These are phyloP conservation scores for Botrylloides violaceus DNA, from an alignment of 23 tunicate species.

Conservation along the genomic window DNA sequence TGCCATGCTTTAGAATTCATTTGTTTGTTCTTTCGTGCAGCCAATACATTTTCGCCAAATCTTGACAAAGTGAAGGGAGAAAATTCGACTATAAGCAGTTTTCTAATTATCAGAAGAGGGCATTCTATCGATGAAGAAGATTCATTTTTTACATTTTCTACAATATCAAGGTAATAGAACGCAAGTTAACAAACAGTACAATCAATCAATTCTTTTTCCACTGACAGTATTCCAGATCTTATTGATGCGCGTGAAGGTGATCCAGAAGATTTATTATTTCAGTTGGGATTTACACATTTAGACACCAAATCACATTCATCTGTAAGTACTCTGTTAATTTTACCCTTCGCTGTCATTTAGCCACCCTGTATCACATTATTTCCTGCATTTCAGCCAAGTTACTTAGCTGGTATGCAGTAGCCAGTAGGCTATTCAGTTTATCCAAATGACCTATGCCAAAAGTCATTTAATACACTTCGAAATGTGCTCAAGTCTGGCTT, in stretches of 20 bases:
- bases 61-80: not conserved
- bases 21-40: no score
- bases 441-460: no score
- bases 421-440: no score
- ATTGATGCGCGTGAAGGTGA: conserved; percentile 60
- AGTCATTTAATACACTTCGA: no score
- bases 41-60: not conserved
- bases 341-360: no score
- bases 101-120: not conserved
- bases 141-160: not conserved
- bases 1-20: no score
- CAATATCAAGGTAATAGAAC: not conserved
- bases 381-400: no score
- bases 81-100: not conserved
- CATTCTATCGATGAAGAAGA: not conserved
- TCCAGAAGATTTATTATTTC: conserved; percentile 41
- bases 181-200: not conserved
- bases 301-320: conserved; percentile 19
- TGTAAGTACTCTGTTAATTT: conserved; percentile 32
- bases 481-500: no score
- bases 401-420: no score
- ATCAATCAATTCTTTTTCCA: no score
- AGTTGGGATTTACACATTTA: conserved; percentile 36
- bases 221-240: conserved; percentile 60
- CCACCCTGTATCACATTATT: no score